Base-by-base conservation (phyloP, 2,888 invertebrate genomes). In the Drosophila austrosaltans region DNA sequence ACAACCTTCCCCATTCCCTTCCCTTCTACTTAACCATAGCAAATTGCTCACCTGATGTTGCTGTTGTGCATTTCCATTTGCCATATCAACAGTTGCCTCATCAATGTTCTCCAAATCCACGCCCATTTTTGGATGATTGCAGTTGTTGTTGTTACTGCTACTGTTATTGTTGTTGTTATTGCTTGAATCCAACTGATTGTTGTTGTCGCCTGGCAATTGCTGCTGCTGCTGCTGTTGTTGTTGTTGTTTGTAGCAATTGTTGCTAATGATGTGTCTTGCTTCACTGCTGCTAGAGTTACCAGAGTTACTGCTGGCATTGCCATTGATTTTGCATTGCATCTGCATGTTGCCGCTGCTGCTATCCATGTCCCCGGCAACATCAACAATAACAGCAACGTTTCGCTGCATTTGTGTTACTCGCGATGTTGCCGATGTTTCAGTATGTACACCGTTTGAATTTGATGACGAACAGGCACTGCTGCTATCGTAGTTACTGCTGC, bases 331-430 rank as follows among this genome's bases (percentile, higher is more conserved):
- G 69, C 90, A 77, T 82, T 91, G 90, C 88, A 89, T 85, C 78
- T 88, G 89, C 70, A 76, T 71, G 53, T 44, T 44, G 25, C 25
- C 30, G 5, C 3, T 5, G 25, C 16, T 16, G 16, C 20, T 20
- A 2, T 79, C 77, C 72, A 79, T 73, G 68, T 78, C 56, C 53
- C 66, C 2, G 4, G 10, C 48, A 48, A 48, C 48, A 48, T 20
- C 25, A 4, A 16, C 72, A 57, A 56, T 62, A 16, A 66, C 66
- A 44, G 58, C 54, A 32, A 54, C 57, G 77, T 72, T 87, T 79
- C 90, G 89, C 84, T 91, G 86, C 84, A 90, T 91, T 85, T 90
- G 86, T 73, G 91, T 90, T 54, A 90, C 84, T 79, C 82, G 84
- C 69, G 90, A 89, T 58, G 90, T 83, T 68, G 89, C 83, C 65